Percentiles rank a stretch among this genome's conserved stretches.
phyloP scores from a whole-genome alignment of 2,888 invertebrate species.

The Chalcosyrphus nemorum region DNA sequence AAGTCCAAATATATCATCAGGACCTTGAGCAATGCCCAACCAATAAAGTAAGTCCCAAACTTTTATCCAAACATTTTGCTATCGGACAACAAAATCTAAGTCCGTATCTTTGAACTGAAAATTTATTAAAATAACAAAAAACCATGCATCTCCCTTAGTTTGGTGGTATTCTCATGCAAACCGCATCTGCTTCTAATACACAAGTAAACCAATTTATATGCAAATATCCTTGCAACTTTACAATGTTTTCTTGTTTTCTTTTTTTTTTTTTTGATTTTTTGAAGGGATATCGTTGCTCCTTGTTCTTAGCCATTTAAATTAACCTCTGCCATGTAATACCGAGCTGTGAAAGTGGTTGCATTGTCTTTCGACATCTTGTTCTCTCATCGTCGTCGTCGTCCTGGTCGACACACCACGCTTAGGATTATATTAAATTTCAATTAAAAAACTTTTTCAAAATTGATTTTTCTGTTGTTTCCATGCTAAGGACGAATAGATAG shows the following conservation, averaged over 20 bases:
- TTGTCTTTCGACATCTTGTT: constrained; percentile 64
- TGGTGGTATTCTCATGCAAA: constrained; percentile 40
- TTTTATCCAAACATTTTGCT: constrained; percentile 10
- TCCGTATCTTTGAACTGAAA: not conserved
- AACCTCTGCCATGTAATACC: constrained; percentile 52
- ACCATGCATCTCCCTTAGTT: constrained; percentile 27
- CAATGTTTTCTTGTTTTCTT: constrained; percentile 57
- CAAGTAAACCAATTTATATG: constrained; percentile 66
- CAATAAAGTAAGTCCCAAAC: not conserved
- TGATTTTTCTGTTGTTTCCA: too few species aligned
- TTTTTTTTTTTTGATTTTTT: too few species aligned
- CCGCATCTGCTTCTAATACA: constrained; percentile 56
- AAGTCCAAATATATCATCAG: too few species aligned
- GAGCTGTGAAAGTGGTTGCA: constrained; percentile 47
- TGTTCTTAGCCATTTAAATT: constrained; percentile 67
- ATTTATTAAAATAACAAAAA: constrained; percentile 55
- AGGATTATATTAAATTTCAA: constrained; percentile 62
- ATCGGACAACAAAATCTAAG: constrained; percentile 4
- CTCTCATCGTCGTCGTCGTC: too few species aligned
- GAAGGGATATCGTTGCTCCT: constrained; percentile 40
- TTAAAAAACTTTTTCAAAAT: constrained; percentile 64
- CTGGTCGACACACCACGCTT: constrained; percentile 19
- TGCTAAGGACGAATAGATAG: too few species aligned
- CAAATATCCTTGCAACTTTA: constrained; percentile 66
- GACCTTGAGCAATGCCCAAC: not conserved